Evolutionary conservation across 2,797 vertebrate genomes (phyloP).

Genomic region (Eupleurogrammus muticus): DNA sequence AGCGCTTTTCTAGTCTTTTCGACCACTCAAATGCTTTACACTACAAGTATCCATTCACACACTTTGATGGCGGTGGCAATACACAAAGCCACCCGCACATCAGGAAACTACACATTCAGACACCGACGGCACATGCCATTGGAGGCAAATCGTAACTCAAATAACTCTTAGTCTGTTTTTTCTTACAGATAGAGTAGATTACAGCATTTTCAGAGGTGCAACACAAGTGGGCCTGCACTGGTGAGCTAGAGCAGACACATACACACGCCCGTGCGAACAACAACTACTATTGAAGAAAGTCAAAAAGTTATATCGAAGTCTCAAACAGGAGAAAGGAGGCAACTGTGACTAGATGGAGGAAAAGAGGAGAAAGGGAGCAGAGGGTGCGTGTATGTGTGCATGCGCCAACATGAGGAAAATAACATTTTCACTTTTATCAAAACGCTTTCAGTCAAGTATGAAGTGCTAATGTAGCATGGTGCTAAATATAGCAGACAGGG

Average conservation of each 20-base stretch:
- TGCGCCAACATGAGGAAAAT: conserved; percentile 25
- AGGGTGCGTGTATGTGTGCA: conserved; percentile 26
- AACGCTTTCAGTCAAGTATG: conserved; percentile 70
- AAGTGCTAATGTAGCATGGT: conserved; percentile 77
- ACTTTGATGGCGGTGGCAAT: too few relatives aligned
- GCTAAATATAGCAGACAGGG: conserved; percentile 73
- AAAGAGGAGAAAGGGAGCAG: conserved; percentile 45
- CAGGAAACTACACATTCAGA: too few relatives aligned
- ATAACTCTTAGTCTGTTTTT: conserved; percentile 61
- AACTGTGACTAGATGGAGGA: conserved; percentile 36
- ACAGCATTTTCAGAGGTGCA: conserved; percentile 47
- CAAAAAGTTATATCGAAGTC: conserved; percentile 13
- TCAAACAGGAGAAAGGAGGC: conserved; percentile 33
- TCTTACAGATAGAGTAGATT: conserved; percentile 53
- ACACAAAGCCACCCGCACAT: too few relatives aligned
- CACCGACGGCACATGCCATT: too few relatives aligned
- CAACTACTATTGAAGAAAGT: conserved; percentile 1
- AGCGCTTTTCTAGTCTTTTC: too few relatives aligned
- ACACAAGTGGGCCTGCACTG: conserved; percentile 42
- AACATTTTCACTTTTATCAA: conserved; percentile 56
- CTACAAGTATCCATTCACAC: too few relatives aligned
- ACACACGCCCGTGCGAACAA: conserved; percentile 14
- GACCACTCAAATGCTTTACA: too few relatives aligned
- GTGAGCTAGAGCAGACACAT: conserved; percentile 55
- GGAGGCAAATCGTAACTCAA: too few relatives aligned